phyloP scores from a whole-genome alignment of 35 echinoderm and acorn worm species.

The Ptychodera flava region DNA sequence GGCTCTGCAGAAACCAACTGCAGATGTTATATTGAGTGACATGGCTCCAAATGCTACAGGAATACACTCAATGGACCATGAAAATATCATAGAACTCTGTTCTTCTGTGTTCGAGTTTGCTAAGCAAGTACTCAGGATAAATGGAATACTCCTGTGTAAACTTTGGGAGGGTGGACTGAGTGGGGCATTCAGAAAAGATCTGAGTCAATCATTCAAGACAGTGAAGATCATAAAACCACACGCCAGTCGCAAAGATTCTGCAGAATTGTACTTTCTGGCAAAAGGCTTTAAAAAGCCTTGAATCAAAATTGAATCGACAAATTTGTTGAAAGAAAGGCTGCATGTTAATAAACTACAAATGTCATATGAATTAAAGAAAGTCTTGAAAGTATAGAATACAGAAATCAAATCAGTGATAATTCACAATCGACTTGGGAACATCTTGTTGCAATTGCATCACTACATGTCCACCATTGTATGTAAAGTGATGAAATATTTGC shows the following conservation, averaged over 20 bases:
- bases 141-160: constrained; percentile 76
- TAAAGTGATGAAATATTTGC: too few species aligned
- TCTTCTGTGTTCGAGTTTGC: constrained; percentile 50
- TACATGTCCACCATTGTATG: too few species aligned
- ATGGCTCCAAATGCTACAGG: constrained; percentile 94
- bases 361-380: too few species aligned
- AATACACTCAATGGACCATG: constrained; percentile 77
- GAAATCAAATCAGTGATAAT: too few species aligned
- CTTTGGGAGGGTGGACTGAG: constrained; percentile 76
- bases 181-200: constrained; percentile 39
- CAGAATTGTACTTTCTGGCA: constrained; percentile 71
- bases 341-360: too few species aligned
- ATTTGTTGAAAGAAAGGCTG: too few species aligned
- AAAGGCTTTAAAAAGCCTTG: constrained; percentile 54
- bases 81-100: constrained; percentile 54
- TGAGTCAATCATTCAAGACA: constrained; percentile 36
- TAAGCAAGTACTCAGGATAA: constrained; percentile 26
- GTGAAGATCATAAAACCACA: constrained; percentile 67
- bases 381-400: too few species aligned
- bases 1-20: constrained; percentile 13
- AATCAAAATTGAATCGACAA: neutral
- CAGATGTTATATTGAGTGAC: constrained; percentile 63
- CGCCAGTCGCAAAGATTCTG: constrained; percentile 77
- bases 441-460: too few species aligned
- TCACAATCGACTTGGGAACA: too few species aligned